phyloP scores from a whole-genome alignment of 23 tunicate genomes.

The Halocynthia roretzi region DNA sequence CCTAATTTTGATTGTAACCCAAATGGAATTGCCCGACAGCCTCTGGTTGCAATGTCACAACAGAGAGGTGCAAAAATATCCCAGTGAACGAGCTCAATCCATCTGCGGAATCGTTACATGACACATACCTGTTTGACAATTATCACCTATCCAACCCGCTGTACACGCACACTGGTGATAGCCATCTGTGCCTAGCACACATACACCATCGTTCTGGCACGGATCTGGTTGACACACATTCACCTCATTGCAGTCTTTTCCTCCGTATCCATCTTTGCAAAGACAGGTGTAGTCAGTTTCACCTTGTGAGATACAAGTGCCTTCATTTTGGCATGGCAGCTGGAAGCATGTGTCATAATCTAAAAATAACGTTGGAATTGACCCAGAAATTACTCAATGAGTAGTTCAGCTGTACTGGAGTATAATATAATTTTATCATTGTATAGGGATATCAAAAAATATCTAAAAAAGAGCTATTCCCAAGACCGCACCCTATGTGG shows the following conservation, averaged over 20 bases:
- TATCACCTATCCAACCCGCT: constrained; percentile 39
- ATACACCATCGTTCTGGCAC: constrained; percentile 50
- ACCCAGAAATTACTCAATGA: too few species aligned
- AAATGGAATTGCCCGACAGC: too few species aligned
- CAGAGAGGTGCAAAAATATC: too few species aligned
- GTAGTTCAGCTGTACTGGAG: too few species aligned
- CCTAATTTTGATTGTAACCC: too few species aligned
- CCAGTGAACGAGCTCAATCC: too few species aligned
- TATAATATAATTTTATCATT: too few species aligned
- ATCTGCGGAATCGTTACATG: neutral
- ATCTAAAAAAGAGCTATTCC: too few species aligned
- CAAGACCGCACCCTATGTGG: too few species aligned
- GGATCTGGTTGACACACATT: constrained; percentile 61
- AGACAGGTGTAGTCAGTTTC: constrained; percentile 32
- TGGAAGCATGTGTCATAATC: constrained; percentile 64
- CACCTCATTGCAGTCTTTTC: constrained; percentile 34
- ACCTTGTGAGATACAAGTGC: constrained; percentile 49
- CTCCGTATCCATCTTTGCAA: constrained; percentile 37
- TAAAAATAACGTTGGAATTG: constrained; percentile 2
- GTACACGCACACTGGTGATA: constrained; percentile 43
- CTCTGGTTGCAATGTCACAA: too few species aligned
- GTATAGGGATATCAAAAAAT: too few species aligned
- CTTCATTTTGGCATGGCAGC: constrained; percentile 59
- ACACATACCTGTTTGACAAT: constrained; percentile 34
- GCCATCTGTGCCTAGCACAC: constrained; percentile 36